Percentiles rank a stretch among this genome's conserved stretches.
Evolutionary conservation across 1,140 invertebrate genomes (phyloP).

Genomic region (Zaprionus capensis): DNA sequence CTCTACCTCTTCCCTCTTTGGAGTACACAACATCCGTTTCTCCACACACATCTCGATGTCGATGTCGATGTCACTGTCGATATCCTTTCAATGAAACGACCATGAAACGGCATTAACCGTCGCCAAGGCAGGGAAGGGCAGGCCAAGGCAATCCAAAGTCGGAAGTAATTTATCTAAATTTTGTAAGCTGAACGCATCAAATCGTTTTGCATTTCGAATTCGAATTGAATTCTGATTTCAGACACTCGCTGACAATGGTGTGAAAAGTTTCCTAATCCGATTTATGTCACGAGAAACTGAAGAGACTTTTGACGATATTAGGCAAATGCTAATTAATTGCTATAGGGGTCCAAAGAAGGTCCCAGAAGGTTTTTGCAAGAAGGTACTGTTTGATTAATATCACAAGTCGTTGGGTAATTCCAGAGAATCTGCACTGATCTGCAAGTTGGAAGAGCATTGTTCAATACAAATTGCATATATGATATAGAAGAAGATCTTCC

Average conservation of each 20-base stretch:
- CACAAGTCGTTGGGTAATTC: not conserved
- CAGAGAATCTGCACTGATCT: not conserved
- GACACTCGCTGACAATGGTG: constrained; percentile 37
- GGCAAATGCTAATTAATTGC: constrained; percentile 15
- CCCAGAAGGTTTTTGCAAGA: not conserved
- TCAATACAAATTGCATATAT: not conserved
- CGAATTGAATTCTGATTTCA: constrained; percentile 24
- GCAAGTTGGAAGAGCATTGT: not conserved
- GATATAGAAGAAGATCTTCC: not conserved
- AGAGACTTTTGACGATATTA: constrained; percentile 20
- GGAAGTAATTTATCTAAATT: constrained; percentile 66
- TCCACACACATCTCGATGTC: not conserved
- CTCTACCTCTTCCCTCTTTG: constrained; percentile 2
- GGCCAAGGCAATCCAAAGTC: constrained; percentile 36
- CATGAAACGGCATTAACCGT: constrained; percentile 44
- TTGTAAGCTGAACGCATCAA: constrained; percentile 46
- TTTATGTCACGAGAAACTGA: constrained; percentile 10
- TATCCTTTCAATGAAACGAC: constrained; percentile 40
- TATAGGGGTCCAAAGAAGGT: too few species aligned
- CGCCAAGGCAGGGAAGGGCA: constrained; percentile 8
- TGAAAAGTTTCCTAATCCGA: constrained; percentile 44
- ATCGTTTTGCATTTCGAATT: constrained; percentile 57
- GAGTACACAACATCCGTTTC: constrained; percentile 62
- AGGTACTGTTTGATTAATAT: not conserved
- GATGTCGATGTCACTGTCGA: constrained; percentile 14